A percentile compares a stretch with the other conserved stretches of the same genome.
Evolutionary conservation across 2,888 invertebrate species (phyloP).

Genomic region (Epistrophe grossulariae): DNA sequence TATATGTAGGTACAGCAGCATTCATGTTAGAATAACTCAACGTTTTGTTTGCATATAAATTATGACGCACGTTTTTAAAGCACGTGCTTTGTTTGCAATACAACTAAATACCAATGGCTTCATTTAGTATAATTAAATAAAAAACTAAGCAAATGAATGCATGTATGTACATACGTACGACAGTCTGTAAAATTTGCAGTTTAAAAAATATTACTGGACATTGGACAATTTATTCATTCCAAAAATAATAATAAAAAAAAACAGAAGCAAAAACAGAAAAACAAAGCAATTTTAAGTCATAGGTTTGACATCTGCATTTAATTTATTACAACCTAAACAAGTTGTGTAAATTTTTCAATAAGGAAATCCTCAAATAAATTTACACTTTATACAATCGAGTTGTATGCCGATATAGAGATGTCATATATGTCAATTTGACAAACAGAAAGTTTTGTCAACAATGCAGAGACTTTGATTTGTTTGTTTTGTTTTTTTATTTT

Average conservation of each 20-base stretch:
- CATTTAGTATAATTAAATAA: neutral
- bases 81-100: conserved; percentile 8
- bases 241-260: neutral
- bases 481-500: neutral
- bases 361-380: conserved; percentile 5
- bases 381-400: neutral
- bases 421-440: conserved; percentile 6
- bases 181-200: no score
- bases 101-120: neutral
- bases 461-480: conserved; percentile 20
- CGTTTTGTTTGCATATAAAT: conserved; percentile 11
- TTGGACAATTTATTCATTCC: neutral
- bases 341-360: conserved; percentile 10
- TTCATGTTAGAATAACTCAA: conserved; percentile 1
- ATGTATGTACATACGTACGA: no score
- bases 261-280: neutral
- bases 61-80: conserved; percentile 20
- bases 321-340: conserved; percentile 24
- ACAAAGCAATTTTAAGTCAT: conserved; percentile 7
- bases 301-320: conserved; percentile 24
- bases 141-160: neutral
- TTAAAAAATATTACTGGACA: no score
- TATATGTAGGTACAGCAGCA: neutral
- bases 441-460: conserved; percentile 27
- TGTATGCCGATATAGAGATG: neutral